Evolutionary conservation across 1,140 invertebrate genomes (phyloP).

Genomic region (Alviniconcha marisindica): DNA sequence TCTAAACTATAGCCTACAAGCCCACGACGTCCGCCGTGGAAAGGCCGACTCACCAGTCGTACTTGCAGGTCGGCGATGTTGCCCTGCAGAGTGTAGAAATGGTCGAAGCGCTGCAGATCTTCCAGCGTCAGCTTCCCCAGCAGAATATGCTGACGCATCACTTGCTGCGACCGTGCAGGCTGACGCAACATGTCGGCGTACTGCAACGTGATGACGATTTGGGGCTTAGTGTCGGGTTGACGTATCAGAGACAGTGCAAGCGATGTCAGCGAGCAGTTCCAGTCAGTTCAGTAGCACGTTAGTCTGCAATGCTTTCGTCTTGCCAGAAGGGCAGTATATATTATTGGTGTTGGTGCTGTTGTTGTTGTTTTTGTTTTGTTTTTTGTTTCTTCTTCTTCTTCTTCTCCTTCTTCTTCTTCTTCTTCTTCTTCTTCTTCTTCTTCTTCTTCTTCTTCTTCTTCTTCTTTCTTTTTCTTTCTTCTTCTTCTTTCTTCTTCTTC

Average conservation of each 20-base stretch:
- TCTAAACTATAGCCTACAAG: too few species aligned
- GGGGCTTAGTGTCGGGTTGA: too few species aligned
- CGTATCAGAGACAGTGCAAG: too few species aligned
- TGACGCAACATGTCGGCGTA: constrained; percentile 21
- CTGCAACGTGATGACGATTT: too few species aligned
- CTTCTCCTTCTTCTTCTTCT: neutral
- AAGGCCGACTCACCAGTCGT: constrained; percentile 51
- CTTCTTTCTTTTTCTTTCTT: too few species aligned
- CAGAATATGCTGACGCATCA: constrained; percentile 67
- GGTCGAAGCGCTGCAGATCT: constrained; percentile 46
- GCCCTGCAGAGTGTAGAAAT: constrained; percentile 68
- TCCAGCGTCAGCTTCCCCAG: constrained; percentile 55
- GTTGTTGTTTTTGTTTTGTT: neutral
- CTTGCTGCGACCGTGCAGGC: constrained; percentile 49
- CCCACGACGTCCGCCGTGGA: too few species aligned
- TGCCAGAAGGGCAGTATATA: too few species aligned
- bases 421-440: neutral
- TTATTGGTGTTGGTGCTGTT: too few species aligned
- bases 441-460: neutral
- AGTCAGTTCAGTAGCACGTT: too few species aligned
- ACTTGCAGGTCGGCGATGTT: constrained; percentile 52
- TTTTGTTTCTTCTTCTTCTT: neutral
- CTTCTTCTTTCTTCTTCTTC: too few species aligned
- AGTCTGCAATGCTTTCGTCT: neutral
- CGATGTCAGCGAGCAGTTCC: too few species aligned